Evolutionary conservation across 2,797 vertebrate genomes (phyloP), one percentile per base, ranked within the genome.

Genomic region (Pseudocheirus occidentalis): DNA sequence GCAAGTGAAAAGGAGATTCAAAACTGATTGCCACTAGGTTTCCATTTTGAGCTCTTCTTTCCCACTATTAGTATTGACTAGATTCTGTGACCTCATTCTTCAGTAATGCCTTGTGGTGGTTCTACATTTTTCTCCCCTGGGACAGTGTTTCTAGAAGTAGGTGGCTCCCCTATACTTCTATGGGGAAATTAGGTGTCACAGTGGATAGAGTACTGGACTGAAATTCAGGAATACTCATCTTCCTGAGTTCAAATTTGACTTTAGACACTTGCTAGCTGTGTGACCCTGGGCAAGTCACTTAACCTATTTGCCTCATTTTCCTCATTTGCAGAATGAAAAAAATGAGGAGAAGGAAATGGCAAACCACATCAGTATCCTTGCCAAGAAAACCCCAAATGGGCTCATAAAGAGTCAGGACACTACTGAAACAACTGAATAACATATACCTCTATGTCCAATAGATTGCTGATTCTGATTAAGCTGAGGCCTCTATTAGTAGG

Each of bases 401-500:
- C 0, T 73, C 66, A n/a, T 0, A 1, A 18, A 14, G 34, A n/a
- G 62, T 34, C 34, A n/a, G 29, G 12, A 34, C 12, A 62, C 14
- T 18, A 66, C 1, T 66, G 34, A 62, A 4, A 16, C 0, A 1
- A 73, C 27, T 59, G 58, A 59, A 59, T 59, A 73, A 73, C 66
- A 40, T 73, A 40, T 56, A 91, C 21, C 81, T 90, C 0, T 87
- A 0, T 94, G 53, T 50, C 6, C 31, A 18, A 14, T 50, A 94
- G n/a, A 92, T 10, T 55, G 18, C 55, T 52, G 27, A 93, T 40
- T 93, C 40, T 57, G 34, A 55, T 50, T 50, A 34, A 94, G 62
- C 93, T 96, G 93, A 91, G 92, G 58, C 91, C 90, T 96, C 59
- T 58, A 62, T 87, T 58, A 55, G 91, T 53, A 92, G 92, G 58